Base-by-base conservation (phyloP, 2,113 vertebrate species). In the Porphyrio hochstetteri region DNA sequence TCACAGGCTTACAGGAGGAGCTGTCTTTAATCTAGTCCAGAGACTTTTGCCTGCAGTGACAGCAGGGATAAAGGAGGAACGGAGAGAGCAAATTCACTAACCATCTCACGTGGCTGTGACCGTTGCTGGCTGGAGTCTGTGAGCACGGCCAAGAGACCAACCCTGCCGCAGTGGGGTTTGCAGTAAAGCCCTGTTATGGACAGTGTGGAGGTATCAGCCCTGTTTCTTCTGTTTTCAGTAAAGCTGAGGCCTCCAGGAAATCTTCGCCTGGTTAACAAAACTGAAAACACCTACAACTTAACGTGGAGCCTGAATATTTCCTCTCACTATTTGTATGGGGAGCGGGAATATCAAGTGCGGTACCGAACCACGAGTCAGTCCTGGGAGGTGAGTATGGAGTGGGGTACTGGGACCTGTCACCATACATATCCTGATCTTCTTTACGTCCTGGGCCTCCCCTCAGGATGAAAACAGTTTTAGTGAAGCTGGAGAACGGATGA, bases 301-400 rank as follows among this genome's bases (percentile, higher is more conserved):
- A 97, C 97, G 0, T 98, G 98, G 98, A 84, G n/a, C 20, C 35
- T 97, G 38, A 86, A 89, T n/a, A 60, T 88, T 64, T 60, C 92
- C 67, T 98, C 98, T 59, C 97, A 98, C 60, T 98, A 98, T 88
- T 35, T 98, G 33, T 1, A 85, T 2, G 40, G 23, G 1, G 0
- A 4, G 2, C 68, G 98, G 57, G 84, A 97, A 75, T 98, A 97
- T 9, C 74, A 98, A 95, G 96, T 80, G 67, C 81, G 68, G 56
- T 96, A 53, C 6, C 95, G 93, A 88, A 65, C 61, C 7, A 38
- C 9, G 0, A 93, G n/a, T 38, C 86, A 86, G 13, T 35, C 92
- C 87, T 96, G 93, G 97, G 92, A 97, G 97, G 98, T 98, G 82
- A 97, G 97, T 84, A 31, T 10, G 9, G 56, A 60, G 23, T 4